Percentiles rank a stretch among this genome's conserved stretches.
phyloP scores from a whole-genome alignment of 1,140 invertebrate genomes.

The Neodiprion lecontei region DNA sequence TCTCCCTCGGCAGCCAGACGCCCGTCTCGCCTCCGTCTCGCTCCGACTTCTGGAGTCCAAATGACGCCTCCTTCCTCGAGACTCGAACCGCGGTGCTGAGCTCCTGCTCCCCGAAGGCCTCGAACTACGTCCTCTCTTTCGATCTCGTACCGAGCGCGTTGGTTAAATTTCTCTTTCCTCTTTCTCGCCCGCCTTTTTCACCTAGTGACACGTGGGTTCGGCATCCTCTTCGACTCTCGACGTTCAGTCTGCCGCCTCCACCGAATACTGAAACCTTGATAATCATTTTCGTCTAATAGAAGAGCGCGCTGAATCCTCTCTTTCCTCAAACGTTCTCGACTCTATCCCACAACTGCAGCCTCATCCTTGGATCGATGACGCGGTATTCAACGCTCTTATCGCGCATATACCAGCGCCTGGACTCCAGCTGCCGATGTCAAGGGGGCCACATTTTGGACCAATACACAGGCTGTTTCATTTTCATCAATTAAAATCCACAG shows the following conservation, averaged over 20 bases:
- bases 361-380: no score
- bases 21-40: slow-evolving; percentile 4
- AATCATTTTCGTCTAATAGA: slow-evolving; percentile 44
- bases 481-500: no score
- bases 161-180: slow-evolving; percentile 16
- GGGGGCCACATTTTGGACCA: no score
- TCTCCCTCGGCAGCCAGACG: neutral
- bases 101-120: slow-evolving; percentile 56
- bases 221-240: slow-evolving; percentile 2
- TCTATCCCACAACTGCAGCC: no score
- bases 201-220: slow-evolving; percentile 10
- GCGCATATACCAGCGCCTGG: no score
- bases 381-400: no score
- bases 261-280: slow-evolving; percentile 58
- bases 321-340: neutral
- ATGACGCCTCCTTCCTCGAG: slow-evolving; percentile 13
- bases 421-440: no score
- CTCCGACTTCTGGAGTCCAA: slow-evolving; percentile 11
- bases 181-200: neutral
- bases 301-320: slow-evolving; percentile 45
- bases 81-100: slow-evolving; percentile 43
- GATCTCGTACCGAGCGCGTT: neutral
- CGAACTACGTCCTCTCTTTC: slow-evolving; percentile 33
- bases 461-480: no score
- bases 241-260: slow-evolving; percentile 40